Evolutionary conservation across 2,888 invertebrate genomes (phyloP).

Genomic region (Drosophila phalerata): DNA sequence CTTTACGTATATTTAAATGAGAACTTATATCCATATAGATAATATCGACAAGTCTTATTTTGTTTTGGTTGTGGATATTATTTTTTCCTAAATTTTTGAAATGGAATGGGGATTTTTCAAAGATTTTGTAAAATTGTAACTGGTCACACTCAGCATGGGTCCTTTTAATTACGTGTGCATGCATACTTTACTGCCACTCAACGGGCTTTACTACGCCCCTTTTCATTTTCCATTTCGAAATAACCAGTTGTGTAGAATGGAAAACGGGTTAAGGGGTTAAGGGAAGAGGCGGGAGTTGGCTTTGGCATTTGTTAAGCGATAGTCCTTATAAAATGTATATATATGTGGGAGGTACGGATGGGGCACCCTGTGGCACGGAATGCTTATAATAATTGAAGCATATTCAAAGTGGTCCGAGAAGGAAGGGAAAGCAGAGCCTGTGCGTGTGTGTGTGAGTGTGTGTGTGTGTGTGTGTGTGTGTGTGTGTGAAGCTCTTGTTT

Average conservation of each 20-base stretch:
- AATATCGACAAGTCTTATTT: background rate
- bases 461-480: constrained; percentile 22
- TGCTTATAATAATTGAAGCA: constrained; percentile 79
- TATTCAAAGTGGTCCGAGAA: constrained; percentile 47
- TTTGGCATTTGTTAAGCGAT: constrained; percentile 50
- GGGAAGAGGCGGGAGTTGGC: constrained; percentile 22
- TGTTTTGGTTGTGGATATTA: background rate
- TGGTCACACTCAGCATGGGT: constrained; percentile 57
- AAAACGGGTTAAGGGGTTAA: background rate
- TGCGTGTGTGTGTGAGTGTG: constrained; percentile 23
- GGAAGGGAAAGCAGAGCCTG: constrained; percentile 23
- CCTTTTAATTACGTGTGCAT: constrained; percentile 71
- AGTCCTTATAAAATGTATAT: constrained; percentile 41
- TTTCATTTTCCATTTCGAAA: constrained; percentile 13
- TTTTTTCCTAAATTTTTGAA: too few relatives aligned
- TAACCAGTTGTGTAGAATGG: constrained; percentile 21
- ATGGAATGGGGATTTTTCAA: background rate
- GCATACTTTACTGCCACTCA: constrained; percentile 49
- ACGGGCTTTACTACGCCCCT: constrained; percentile 16
- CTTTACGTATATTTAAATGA: background rate
- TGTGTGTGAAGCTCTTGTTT: constrained; percentile 33
- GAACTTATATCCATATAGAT: background rate
- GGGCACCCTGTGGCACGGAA: constrained; percentile 33
- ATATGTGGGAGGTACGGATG: constrained; percentile 25
- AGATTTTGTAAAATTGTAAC: constrained; percentile 5